A percentile compares a stretch with the other conserved stretches of the same genome.
Evolutionary conservation across 2,113 vertebrate species (phyloP).

Genomic region (Aptenodytes forsteri): DNA sequence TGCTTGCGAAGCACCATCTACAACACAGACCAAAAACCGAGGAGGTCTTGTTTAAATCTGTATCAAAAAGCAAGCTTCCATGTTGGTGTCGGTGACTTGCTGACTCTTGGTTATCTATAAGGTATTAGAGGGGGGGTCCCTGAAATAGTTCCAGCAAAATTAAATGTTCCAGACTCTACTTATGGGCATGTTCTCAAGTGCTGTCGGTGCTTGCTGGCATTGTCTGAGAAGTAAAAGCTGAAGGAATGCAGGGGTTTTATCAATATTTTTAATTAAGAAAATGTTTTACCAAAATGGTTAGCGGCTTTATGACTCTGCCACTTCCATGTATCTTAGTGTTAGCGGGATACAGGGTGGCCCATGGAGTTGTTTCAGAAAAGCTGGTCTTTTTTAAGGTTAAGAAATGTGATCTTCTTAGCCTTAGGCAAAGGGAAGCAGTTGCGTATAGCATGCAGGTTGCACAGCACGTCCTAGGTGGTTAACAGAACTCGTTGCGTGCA

Average conservation of each 20-base stretch:
- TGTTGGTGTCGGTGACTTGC: not conserved
- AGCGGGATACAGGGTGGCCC: not conserved
- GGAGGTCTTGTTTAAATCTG: not conserved
- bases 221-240: not conserved
- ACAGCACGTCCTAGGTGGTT: not conserved
- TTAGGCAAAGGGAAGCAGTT: not conserved
- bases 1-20: not conserved
- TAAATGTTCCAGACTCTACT: not conserved
- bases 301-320: not conserved
- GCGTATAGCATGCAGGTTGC: not conserved
- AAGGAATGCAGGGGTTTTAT: not conserved
- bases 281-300: not conserved
- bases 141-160: not conserved
- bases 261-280: not conserved
- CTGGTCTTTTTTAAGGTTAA: not conserved
- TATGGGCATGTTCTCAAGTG: not conserved
- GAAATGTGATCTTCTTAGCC: not conserved
- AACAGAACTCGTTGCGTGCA: not conserved
- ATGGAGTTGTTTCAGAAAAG: not conserved
- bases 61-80: not conserved
- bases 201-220: not conserved
- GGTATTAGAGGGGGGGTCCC: not conserved
- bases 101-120: not conserved
- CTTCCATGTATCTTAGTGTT: not conserved
- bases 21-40: not conserved